Base-by-base conservation (phyloP, 2,888 invertebrate genomes). In the Drosophila rellima region DNA sequence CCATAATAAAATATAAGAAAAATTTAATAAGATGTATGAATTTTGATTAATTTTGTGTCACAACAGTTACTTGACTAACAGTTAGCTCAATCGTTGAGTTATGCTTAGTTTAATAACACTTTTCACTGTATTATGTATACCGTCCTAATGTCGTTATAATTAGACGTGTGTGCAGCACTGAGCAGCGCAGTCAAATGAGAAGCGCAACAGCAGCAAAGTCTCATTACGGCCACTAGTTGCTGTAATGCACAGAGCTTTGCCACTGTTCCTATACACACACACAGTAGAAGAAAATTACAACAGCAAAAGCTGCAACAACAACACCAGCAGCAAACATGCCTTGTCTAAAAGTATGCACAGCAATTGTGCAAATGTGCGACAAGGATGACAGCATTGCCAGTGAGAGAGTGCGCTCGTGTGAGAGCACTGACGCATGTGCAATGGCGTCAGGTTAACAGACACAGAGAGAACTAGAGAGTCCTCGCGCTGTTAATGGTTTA, bases 161-260 rank as follows among this genome's bases (percentile, higher is more conserved):
- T 61, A 65, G 59, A 78, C 75, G 69, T 78, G 78, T 78, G 47
- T 74, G 75, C 74, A 74, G 78, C 69, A 61, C 69, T 47, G 35
- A 57, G 45, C 26, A 76, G 61, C 72, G 63, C 71, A 75, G 31
- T 55, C 54, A 54, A 75, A 71, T 72, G 80, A 44, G 60, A 73
- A 80, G 73, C 70, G 75, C 83, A 78, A 72, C 80, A 80, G 71
- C 73, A 74, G 72, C 71, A 56, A 72, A 48, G 63, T 56, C 80
- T 82, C 76, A 68, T 77, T 71, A 82, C 86, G 63, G 88, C 83
- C 88, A 82, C 83, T 88, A 84, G 83, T 88, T 82, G 83, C 86
- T 83, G 72, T 80, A 78, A 69, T 88, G 82, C 85, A 86, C 59
- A 80, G 64, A 6, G 42, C 57, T 39, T 26, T 45, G 39, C 39